Percentiles rank a stretch among this genome's conserved stretches.
phyloP scores from a whole-genome alignment of 2,797 vertebrate genomes.

The Ibycter americanus region DNA sequence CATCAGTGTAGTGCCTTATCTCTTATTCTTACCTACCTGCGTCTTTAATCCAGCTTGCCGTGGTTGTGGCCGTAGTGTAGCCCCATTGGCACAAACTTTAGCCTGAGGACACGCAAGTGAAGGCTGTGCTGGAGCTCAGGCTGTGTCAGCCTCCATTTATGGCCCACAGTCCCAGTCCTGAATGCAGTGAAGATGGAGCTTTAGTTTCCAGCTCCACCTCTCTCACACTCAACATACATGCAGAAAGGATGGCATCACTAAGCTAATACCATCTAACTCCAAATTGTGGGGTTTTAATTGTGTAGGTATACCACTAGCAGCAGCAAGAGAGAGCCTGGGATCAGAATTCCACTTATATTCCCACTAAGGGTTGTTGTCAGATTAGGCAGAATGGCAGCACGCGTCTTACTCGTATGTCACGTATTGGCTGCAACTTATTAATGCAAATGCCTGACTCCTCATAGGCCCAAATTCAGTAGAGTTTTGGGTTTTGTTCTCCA shows the following conservation, averaged over 20 bases:
- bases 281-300: not conserved
- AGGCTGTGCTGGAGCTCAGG: not conserved
- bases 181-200: not conserved
- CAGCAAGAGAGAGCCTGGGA: not conserved
- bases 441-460: not conserved
- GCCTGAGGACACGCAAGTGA: not conserved
- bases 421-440: not conserved
- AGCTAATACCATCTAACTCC: not conserved
- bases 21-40: accelerated
- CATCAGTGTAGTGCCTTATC: not conserved
- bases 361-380: not conserved
- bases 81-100: not conserved
- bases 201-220: not conserved
- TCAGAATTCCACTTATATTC: not conserved
- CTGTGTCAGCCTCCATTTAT: not conserved
- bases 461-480: not conserved
- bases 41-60: not conserved
- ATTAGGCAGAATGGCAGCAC: not conserved
- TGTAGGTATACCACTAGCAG: not conserved
- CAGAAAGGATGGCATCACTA: not conserved
- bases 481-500: not conserved
- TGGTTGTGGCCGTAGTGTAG: not conserved
- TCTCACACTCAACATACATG: not conserved
- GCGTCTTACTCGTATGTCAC: not conserved
- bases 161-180: not conserved